A percentile compares a stretch with the other conserved stretches of the same genome.
Conservation (phyloP, 2,113 vertebrate species). For the Pardalotus punctatus region DNA sequence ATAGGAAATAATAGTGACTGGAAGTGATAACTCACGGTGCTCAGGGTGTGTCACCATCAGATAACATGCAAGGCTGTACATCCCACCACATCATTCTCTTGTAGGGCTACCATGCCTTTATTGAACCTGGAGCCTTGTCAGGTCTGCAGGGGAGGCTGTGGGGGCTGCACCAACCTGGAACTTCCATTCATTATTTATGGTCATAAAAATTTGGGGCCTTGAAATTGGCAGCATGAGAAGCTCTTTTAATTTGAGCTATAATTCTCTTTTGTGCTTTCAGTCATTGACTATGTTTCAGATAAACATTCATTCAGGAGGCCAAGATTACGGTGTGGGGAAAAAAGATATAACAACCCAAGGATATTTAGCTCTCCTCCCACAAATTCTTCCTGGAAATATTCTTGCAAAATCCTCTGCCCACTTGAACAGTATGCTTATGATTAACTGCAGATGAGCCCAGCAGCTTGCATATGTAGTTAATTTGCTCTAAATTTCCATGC, state of each 20-base stretch:
- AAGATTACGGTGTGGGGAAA: not conserved
- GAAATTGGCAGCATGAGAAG: constrained; percentile 18
- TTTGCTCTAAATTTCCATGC: constrained; percentile 81
- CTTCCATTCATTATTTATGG: constrained; percentile 28
- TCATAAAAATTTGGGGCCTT: not conserved
- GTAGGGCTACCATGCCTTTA: not conserved
- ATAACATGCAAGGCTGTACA: constrained; percentile 37
- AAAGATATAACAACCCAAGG: constrained; percentile 11
- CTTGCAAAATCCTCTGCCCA: constrained; percentile 66
- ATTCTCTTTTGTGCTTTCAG: constrained; percentile 30
- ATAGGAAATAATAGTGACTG: constrained; percentile 70
- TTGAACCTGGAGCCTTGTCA: not conserved
- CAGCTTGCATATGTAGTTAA: constrained; percentile 77
- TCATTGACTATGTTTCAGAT: constrained; percentile 10
- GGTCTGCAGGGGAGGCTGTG: not conserved
- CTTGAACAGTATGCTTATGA: constrained; percentile 68
- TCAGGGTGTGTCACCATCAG: constrained; percentile 56
- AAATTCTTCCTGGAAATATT: constrained; percentile 67
- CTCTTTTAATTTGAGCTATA: constrained; percentile 51
- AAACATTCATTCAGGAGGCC: constrained; percentile 52
- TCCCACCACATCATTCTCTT: constrained; percentile 24
- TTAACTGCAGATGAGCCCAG: constrained; percentile 78
- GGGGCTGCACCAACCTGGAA: not conserved
- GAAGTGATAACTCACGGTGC: constrained; percentile 63
- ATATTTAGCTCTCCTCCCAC: constrained; percentile 48